Base-by-base conservation (phyloP, 2,113 vertebrate species). In the Neodontobutis hainanensis region DNA sequence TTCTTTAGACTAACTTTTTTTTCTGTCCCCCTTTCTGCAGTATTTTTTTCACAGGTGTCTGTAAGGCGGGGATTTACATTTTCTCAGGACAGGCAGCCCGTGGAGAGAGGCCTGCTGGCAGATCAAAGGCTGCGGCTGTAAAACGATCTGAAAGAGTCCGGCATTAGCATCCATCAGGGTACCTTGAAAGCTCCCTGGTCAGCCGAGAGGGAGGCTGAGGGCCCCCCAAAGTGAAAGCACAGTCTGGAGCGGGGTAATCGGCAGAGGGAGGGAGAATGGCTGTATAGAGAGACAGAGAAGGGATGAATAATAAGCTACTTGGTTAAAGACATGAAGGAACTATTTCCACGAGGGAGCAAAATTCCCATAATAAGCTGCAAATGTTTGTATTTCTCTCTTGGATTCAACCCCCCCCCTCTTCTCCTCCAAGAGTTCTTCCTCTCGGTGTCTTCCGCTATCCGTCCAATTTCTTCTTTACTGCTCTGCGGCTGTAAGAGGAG, bases 111-210 rank as follows among this genome's bases (percentile, higher is more conserved):
- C 87, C 91, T 92, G 91, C 91, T 93, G 93, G 94, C 92, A 93
- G 94, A 95, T 95, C 94, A 95, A 95, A 95, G 93, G 86, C 89
- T 86, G 71, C 70, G 70, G 83, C 90, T 90, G 93, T 94, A 94
- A 95, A 95, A 91, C 69, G 90, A 95, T 94, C 93, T 93, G 93
- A 94, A 94, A 94, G 90, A 92, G 90, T 92, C 88, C 91, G 68
- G 91, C 93, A 93, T 93, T 94, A 95, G 92, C 93, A 95, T 94
- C 94, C 93, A 94, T 94, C 94, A 94, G 92, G 90, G 88, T 94
- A 93, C 91, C 93, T 93, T 95, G 92, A 94, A 92, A 93, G 91
- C 88, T 89, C 93, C 92, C 93, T 92, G 90, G 92, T 93, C 87
- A 85, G 89, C 81, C 89, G 92, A 88, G 87, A 92, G 91, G 89